Evolutionary conservation across 2,888 invertebrate species (phyloP).

Genomic region (Brenthis hecate): DNA sequence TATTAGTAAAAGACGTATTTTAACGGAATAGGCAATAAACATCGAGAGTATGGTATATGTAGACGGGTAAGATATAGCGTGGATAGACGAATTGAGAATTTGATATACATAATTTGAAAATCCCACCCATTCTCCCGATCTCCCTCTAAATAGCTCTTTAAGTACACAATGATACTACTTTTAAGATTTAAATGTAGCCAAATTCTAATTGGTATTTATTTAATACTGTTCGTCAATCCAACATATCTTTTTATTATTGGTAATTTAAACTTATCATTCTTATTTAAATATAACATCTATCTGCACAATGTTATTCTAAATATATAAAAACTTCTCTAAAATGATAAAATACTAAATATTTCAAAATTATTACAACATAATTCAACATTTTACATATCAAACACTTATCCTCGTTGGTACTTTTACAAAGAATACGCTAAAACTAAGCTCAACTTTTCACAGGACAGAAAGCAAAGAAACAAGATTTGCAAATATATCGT

Average conservation of each 20-base stretch:
- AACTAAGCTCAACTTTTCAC: conserved; percentile 38
- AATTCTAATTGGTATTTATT: too few species aligned
- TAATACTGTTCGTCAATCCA: not conserved
- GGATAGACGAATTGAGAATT: not conserved
- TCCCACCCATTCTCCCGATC: too few species aligned
- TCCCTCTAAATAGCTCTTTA: too few species aligned
- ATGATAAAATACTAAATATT: not conserved
- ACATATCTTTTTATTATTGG: not conserved
- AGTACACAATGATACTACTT: too few species aligned
- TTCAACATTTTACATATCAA: not conserved
- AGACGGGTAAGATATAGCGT: not conserved
- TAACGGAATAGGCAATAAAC: conserved; percentile 4
- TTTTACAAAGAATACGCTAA: conserved; percentile 1
- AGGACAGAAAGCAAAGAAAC: conserved; percentile 67
- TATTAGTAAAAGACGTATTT: not conserved
- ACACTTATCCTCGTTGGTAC: not conserved
- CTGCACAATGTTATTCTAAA: not conserved
- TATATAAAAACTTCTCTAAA: not conserved
- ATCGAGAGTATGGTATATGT: conserved; percentile 1
- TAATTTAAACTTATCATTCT: not conserved
- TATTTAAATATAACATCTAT: not conserved
- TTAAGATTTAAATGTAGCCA: too few species aligned
- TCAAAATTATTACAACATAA: not conserved
- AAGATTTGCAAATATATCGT: conserved; percentile 58
- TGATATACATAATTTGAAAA: not conserved